Base-by-base conservation (phyloP, 2,797 vertebrate genomes). In the Gobionotothen gibberifrons region DNA sequence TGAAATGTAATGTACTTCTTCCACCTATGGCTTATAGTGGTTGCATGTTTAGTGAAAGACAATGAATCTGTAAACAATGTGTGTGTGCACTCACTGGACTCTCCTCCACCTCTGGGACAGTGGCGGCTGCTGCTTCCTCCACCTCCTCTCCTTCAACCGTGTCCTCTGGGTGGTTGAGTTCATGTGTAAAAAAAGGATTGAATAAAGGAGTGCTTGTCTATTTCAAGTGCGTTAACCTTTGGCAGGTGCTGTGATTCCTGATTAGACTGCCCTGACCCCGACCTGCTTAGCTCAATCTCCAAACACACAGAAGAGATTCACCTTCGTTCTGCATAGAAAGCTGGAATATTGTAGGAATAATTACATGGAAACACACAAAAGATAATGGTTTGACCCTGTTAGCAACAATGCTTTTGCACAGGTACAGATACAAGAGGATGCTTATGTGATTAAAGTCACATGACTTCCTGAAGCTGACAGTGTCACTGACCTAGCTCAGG, bases 401-500 rank as follows among this genome's bases (percentile, higher is more conserved):
- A 55, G 69, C 12, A 59, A 17, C 12, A 60, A 21, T 49, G 10
- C 21, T 56, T 15, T 17, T 48, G 26, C 22, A 76, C 57, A 74
- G 15, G 76, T 68, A 72, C 66, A 72, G 8, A 40, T 32, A n/a
- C 13, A 13, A 9, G 21, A n/a, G 43, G 49, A 4, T 44, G 21
- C 10, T 36, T 12, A 14, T 42, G 40, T 2, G 22, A 32, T 69
- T 12, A 42, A 55, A 48, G 22, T 44, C 47, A 66, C 39, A 21
- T 36, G 19, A 63, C 48, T 42, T 44, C 9, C 6, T 42, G 4
- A 4, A 55, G 47, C 42, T 29, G 26, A 21, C 32, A 55, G 29
- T 46, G 48, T 79, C 53, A 85, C 92, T 86, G 46, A 93, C 92
- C 90, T 22, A 57, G 56, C 44, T 69, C 66, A 29, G 89, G 78